A percentile compares a stretch with the other conserved stretches of the same genome.
These are phyloP conservation scores for Procambarus virginalis DNA, from an alignment of 1,140 invertebrate genomes.

Conservation along the genomic window DNA sequence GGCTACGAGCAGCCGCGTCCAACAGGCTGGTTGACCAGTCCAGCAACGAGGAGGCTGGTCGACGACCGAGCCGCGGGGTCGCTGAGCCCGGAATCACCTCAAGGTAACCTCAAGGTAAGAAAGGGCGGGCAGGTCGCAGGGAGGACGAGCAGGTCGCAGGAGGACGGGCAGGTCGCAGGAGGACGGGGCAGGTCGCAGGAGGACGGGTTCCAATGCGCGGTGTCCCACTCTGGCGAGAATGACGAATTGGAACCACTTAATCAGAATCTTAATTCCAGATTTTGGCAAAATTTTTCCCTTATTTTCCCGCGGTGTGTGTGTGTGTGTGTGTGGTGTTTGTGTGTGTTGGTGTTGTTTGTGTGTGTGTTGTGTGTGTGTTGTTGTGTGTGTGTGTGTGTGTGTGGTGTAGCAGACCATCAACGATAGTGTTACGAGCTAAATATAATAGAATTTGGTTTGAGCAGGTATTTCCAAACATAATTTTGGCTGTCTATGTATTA, in stretches of 20 bases:
- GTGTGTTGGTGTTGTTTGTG: too few relatives aligned
- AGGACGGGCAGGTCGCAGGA: background rate
- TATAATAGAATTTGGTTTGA: too few relatives aligned
- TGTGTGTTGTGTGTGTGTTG: too few relatives aligned
- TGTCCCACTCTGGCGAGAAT: background rate
- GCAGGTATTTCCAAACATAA: too few relatives aligned
- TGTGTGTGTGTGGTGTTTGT: background rate
- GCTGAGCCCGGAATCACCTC: too few relatives aligned
- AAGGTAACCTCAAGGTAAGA: too few relatives aligned
- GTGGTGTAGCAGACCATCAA: too few relatives aligned
- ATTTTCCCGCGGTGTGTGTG: background rate
- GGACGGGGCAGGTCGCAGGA: background rate
- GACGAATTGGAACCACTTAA: background rate
- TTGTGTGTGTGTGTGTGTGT: too few relatives aligned
- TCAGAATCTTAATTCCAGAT: background rate
- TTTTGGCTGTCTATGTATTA: background rate
- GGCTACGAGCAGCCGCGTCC: too few relatives aligned
- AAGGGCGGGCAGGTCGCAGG: background rate
- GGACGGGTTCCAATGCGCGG: background rate
- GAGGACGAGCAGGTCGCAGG: too few relatives aligned
- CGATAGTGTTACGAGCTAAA: too few relatives aligned
- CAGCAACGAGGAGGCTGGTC: background rate
- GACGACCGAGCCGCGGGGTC: accelerated
- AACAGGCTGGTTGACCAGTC: too few relatives aligned
- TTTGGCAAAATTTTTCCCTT: background rate